Conservation (phyloP, 2,888 invertebrate species). For the Priocnemis perturbator region DNA sequence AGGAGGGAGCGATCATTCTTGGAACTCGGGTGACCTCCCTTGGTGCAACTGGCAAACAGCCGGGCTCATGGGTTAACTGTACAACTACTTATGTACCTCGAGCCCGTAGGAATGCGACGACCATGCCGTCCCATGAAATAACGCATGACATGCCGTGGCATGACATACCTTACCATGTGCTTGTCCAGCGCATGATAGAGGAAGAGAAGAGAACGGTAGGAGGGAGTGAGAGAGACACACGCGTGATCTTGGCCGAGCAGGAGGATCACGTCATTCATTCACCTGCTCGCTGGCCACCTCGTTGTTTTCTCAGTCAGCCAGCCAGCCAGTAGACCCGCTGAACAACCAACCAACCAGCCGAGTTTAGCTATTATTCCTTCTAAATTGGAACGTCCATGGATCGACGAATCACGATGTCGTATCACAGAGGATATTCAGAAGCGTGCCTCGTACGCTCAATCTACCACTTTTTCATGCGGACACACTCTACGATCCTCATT, state of each 20-base stretch:
- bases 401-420: constrained; percentile 28
- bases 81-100: constrained; percentile 67
- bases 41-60: constrained; percentile 58
- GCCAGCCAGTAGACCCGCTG: not conserved
- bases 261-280: constrained; percentile 63
- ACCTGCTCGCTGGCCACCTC: constrained; percentile 48
- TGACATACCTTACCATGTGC: constrained; percentile 50
- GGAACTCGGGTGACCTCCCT: constrained; percentile 68
- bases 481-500: no score
- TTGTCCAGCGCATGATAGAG: constrained; percentile 11
- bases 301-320: constrained; percentile 14
- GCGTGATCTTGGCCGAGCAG: constrained; percentile 12
- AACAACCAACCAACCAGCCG: not conserved
- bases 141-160: constrained; percentile 47
- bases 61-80: constrained; percentile 67
- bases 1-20: constrained; percentile 53
- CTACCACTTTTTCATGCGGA: no score
- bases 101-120: constrained; percentile 61
- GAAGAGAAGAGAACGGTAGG: not conserved
- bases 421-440: no score
- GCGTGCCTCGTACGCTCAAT: no score
- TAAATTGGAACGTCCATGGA: constrained; percentile 43
- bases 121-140: constrained; percentile 60
- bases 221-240: constrained; percentile 15
- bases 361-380: constrained; percentile 55